These are phyloP conservation scores for Lepeophtheirus salmonis DNA, from an alignment of 1,140 invertebrate species.

Conservation along the genomic window DNA sequence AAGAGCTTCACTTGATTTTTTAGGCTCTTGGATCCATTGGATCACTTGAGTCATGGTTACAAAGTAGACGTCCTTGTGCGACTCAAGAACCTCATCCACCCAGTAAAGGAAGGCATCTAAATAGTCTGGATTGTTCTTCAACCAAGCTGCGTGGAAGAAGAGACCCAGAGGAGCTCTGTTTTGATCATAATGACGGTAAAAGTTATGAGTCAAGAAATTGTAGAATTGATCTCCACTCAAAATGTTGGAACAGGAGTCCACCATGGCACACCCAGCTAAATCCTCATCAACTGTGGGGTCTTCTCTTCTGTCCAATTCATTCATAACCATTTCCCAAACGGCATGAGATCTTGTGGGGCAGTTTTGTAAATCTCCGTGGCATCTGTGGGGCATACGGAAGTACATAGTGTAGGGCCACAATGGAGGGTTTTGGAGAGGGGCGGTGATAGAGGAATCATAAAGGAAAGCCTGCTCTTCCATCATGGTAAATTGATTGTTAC, in stretches of 20 bases:
- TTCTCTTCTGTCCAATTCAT: constrained; percentile 75
- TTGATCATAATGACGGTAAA: constrained; percentile 80
- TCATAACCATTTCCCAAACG: constrained; percentile 97
- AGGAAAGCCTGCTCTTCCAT: constrained; percentile 91
- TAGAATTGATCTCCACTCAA: constrained; percentile 81
- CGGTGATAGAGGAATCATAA: constrained; percentile 86
- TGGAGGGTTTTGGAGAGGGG: constrained; percentile 70
- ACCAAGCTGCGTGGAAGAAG: constrained; percentile 87
- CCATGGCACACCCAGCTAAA: constrained; percentile 82
- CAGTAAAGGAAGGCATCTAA: constrained; percentile 79
- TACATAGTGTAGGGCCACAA: constrained; percentile 95
- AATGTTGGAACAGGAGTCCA: constrained; percentile 86
- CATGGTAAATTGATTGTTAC: constrained; percentile 92
- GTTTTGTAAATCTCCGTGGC: constrained; percentile 77
- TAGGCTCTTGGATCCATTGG: constrained; percentile 86
- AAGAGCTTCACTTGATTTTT: constrained; percentile 58
- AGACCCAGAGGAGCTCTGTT: constrained; percentile 79
- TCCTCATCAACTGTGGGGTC: constrained; percentile 77
- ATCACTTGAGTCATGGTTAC: constrained; percentile 94
- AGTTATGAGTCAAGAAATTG: constrained; percentile 87
- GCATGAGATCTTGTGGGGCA: constrained; percentile 73
- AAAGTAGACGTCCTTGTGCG: constrained; percentile 82
- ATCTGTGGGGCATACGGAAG: constrained; percentile 85
- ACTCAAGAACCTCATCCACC: constrained; percentile 72
- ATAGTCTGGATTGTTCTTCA: constrained; percentile 83